A percentile compares a stretch with the other conserved stretches of the same genome.
These are phyloP conservation scores for Callyntrura guangdongensis DNA, from an alignment of 2,888 invertebrate genomes.

Conservation along the genomic window DNA sequence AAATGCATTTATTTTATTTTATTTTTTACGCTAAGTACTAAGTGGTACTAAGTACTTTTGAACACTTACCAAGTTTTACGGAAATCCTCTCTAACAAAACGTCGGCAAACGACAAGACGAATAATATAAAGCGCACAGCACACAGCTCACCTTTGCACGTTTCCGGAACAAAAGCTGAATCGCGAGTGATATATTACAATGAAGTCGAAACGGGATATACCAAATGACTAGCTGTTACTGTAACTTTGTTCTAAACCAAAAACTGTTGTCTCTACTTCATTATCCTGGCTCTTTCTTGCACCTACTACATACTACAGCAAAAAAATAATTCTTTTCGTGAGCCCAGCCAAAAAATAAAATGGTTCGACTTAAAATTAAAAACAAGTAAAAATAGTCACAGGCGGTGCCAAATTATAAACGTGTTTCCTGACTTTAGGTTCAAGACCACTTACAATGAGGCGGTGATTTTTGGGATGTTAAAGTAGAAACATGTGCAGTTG, in stretches of 20 bases:
- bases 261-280: constrained; percentile 52
- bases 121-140: not conserved
- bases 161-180: constrained; percentile 71
- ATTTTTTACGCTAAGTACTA: not conserved
- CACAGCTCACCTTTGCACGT: constrained; percentile 43
- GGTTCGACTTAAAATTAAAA: constrained; percentile 70
- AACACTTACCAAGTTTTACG: constrained; percentile 55
- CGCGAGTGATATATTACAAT: constrained; percentile 66
- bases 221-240: constrained; percentile 28
- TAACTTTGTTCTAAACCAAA: constrained; percentile 31
- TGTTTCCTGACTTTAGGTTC: constrained; percentile 70
- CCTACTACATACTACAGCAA: constrained; percentile 1
- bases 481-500: constrained; percentile 44
- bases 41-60: not conserved
- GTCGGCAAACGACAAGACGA: constrained; percentile 21
- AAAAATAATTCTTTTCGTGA: constrained; percentile 53
- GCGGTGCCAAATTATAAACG: constrained; percentile 68
- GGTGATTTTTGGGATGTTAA: constrained; percentile 37
- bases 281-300: constrained; percentile 27
- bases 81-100: constrained; percentile 56
- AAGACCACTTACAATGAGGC: constrained; percentile 58
- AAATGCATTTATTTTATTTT: not conserved
- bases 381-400: constrained; percentile 74
- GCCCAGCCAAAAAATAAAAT: constrained; percentile 73
- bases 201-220: constrained; percentile 35